Evolutionary conservation across 2,888 invertebrate species (phyloP).

Genomic region (Magallana nippona): DNA sequence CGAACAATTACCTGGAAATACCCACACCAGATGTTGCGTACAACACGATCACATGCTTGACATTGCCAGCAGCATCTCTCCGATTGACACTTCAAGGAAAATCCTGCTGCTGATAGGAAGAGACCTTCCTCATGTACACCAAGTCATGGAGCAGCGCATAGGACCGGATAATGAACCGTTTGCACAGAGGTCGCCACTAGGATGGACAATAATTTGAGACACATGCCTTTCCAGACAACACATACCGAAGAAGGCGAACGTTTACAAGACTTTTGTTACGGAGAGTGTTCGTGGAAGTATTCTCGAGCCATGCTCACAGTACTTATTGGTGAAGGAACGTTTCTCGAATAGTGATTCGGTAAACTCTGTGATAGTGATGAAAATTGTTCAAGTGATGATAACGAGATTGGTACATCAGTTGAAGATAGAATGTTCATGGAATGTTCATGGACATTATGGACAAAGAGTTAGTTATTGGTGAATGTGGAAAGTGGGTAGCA

Average conservation of each 20-base stretch:
- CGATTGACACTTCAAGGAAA: slow-evolving; percentile 42
- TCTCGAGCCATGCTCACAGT: slow-evolving; percentile 36
- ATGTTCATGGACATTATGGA: slow-evolving; percentile 45
- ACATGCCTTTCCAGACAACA: slow-evolving; percentile 41
- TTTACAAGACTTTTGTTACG: not conserved
- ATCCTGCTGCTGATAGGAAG: slow-evolving; percentile 52
- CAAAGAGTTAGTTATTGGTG: slow-evolving; percentile 10
- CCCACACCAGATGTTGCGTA: slow-evolving; percentile 41
- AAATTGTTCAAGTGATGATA: too few species aligned
- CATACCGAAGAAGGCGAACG: not conserved
- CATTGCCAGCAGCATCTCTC: slow-evolving; percentile 38
- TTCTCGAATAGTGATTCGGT: too few species aligned
- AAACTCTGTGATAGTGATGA: too few species aligned
- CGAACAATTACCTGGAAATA: slow-evolving; percentile 44
- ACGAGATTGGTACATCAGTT: slow-evolving; percentile 40
- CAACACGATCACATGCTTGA: slow-evolving; percentile 47
- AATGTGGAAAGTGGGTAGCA: slow-evolving; percentile 46
- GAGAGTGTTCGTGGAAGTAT: not conserved
- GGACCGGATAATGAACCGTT: slow-evolving; percentile 47
- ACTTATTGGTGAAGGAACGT: not conserved
- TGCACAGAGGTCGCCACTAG: slow-evolving; percentile 46
- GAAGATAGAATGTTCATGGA: too few species aligned
- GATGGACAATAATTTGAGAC: slow-evolving; percentile 48
- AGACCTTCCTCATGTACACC: slow-evolving; percentile 47
- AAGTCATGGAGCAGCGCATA: slow-evolving; percentile 46